Percentiles rank a stretch among this genome's conserved stretches.
Evolutionary conservation across 2,113 vertebrate genomes (phyloP).

Genomic region (Rissa tridactyla): DNA sequence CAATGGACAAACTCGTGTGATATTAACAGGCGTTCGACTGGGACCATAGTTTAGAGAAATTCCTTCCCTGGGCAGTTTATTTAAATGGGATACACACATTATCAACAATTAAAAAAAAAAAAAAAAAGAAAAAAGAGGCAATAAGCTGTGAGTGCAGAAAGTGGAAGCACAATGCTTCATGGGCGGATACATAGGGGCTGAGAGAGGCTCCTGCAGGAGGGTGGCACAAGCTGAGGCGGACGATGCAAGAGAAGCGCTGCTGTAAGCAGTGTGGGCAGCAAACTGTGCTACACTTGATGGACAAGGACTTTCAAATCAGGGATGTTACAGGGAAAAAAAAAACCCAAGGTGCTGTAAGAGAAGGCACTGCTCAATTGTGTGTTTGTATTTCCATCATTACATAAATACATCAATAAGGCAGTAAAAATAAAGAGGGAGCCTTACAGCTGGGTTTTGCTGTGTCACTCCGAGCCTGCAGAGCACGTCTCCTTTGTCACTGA

Average conservation of each 20-base stretch:
- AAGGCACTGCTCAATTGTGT: neutral
- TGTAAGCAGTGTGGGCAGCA: neutral
- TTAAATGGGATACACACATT: neutral
- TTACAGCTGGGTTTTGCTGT: constrained; percentile 85
- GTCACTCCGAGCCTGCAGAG: constrained; percentile 91
- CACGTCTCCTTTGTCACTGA: constrained; percentile 97
- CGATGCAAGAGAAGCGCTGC: neutral
- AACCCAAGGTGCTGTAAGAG: neutral
- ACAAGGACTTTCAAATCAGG: neutral
- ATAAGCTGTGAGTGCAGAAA: neutral
- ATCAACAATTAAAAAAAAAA: neutral
- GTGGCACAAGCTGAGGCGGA: neutral
- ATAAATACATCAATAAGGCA: neutral
- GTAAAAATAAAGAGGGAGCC: constrained; percentile 27
- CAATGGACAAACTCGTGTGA: neutral
- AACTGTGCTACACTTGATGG: neutral
- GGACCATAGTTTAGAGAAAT: neutral
- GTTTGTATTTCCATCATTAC: neutral
- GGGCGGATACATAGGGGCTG: neutral
- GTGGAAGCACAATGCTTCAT: neutral
- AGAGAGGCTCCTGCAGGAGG: neutral
- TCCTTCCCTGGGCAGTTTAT: neutral
- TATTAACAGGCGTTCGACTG: neutral
- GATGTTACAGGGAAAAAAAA: neutral
- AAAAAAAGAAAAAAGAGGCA: neutral